Evolutionary conservation across 1,140 invertebrate genomes (phyloP).

Genomic region (Scaptomyza graminum): DNA sequence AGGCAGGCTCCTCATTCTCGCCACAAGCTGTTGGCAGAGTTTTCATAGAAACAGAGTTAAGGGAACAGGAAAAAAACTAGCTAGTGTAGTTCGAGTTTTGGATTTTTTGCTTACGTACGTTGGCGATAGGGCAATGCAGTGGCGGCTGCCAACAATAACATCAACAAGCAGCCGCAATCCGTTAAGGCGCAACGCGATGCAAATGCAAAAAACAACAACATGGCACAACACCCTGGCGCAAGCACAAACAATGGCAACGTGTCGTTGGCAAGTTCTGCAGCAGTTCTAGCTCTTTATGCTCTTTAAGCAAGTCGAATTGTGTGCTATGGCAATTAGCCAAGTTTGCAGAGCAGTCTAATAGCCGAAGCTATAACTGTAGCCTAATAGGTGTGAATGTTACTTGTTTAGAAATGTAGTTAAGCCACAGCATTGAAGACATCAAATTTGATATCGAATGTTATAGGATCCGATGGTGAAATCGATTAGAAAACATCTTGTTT

Average conservation of each 20-base stretch:
- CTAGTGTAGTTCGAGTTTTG: neutral
- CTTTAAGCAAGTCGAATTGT: conserved; percentile 41
- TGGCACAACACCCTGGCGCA: conserved; percentile 6
- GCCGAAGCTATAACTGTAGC: neutral
- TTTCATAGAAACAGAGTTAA: too few species aligned
- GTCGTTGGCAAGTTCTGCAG: neutral
- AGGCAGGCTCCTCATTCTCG: conserved; percentile 47
- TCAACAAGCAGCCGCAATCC: conserved; percentile 6
- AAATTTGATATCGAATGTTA: too few species aligned
- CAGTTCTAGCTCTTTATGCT: conserved; percentile 3
- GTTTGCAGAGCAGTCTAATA: neutral
- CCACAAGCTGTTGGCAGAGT: conserved; percentile 41
- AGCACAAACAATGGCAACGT: conserved; percentile 10
- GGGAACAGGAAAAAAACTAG: neutral
- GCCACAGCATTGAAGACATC: neutral
- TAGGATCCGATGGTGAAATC: too few species aligned
- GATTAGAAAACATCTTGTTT: too few species aligned
- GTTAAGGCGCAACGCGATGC: conserved; percentile 8
- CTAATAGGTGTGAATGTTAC: neutral
- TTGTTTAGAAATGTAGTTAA: neutral
- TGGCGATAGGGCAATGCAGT: neutral
- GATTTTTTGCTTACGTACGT: conserved; percentile 38
- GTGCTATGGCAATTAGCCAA: conserved; percentile 49
- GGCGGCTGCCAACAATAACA: neutral
- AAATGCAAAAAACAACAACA: conserved; percentile 37